Evolutionary conservation across 2,888 invertebrate genomes (phyloP).

Genomic region (Tenthredo notha): DNA sequence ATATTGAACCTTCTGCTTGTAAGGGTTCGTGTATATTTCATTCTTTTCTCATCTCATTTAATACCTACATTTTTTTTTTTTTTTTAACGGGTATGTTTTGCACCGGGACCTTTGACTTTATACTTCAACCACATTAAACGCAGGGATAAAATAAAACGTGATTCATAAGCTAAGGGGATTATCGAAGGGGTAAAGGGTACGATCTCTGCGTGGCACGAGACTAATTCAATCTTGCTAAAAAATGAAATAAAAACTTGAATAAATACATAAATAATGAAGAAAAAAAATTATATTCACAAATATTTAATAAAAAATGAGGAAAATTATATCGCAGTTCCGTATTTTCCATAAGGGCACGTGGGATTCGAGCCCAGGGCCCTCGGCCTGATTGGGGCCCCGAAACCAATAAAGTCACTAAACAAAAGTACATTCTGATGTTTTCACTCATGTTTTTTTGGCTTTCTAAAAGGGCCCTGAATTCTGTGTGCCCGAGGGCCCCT

Average conservation of each 20-base stretch:
- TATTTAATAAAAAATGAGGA: background rate
- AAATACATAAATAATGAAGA: background rate
- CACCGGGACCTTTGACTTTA: background rate
- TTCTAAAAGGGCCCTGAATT: too few relatives aligned
- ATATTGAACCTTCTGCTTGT: background rate
- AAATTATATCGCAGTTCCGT: too few relatives aligned
- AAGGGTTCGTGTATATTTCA: background rate
- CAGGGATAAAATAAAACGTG: background rate
- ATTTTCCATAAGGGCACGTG: too few relatives aligned
- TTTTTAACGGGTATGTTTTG: background rate
- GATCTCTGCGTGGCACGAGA: background rate
- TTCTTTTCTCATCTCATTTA: background rate
- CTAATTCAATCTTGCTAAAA: background rate
- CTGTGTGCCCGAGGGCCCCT: too few relatives aligned
- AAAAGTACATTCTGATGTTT: too few relatives aligned
- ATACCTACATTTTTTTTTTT: background rate
- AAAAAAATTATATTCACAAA: background rate
- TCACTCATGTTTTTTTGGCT: too few relatives aligned
- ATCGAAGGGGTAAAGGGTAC: background rate
- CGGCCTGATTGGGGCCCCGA: too few relatives aligned
- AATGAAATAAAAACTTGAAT: background rate
- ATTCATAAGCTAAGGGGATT: constrained; percentile 26
- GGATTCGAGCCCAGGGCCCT: too few relatives aligned
- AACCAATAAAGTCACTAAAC: too few relatives aligned
- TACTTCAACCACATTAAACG: background rate